A percentile compares a stretch with the other conserved stretches of the same genome.
Conservation (phyloP, 2,888 invertebrate genomes). For the Rhopalosiphum nymphaeae region DNA sequence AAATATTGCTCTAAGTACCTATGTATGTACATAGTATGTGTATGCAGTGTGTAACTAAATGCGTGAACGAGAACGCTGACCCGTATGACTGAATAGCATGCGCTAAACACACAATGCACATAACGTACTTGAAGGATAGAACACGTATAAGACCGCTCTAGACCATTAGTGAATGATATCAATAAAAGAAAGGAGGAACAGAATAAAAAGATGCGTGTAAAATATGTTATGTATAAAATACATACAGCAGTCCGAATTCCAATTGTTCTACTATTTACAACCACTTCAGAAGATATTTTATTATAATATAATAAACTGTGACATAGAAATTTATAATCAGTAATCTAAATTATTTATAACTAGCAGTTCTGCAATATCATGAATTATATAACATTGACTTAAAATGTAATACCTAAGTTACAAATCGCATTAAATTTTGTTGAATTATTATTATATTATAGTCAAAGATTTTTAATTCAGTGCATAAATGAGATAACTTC, state of each 20-base stretch:
- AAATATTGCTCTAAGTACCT: not conserved
- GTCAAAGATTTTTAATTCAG: not conserved
- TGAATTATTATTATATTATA: not conserved
- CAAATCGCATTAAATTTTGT: not conserved
- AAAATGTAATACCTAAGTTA: not conserved
- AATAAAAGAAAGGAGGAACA: no score
- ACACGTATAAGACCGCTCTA: not conserved
- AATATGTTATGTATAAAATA: not conserved
- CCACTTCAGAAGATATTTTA: not conserved
- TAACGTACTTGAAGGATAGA: not conserved
- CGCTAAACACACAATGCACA: not conserved
- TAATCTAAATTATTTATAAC: not conserved
- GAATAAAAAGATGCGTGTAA: not conserved
- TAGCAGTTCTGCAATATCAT: not conserved
- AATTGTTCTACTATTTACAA: not conserved
- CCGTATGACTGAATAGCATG: not conserved
- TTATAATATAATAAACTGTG: not conserved
- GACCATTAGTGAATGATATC: not conserved
- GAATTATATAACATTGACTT: not conserved
- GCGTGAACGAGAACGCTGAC: not conserved
- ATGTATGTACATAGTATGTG: not conserved
- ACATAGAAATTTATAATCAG: not conserved
- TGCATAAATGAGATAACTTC: not conserved
- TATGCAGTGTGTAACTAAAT: conserved; percentile 2
- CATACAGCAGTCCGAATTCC: not conserved